Evolutionary conservation across 2,797 vertebrate species (phyloP), one percentile per base, ranked within the genome.

Genomic region (Sebastiscus tertius): DNA sequence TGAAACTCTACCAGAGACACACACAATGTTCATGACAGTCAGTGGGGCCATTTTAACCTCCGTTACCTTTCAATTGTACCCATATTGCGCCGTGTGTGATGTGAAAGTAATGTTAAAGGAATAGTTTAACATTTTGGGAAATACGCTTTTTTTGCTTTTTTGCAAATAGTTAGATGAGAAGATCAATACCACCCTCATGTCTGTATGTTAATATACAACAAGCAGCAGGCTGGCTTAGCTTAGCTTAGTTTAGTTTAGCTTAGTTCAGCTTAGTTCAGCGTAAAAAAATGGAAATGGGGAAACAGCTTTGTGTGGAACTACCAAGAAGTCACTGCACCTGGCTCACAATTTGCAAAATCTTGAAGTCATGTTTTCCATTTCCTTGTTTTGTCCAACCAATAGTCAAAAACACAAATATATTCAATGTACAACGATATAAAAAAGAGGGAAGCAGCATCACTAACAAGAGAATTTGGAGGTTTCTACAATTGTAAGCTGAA

Each of bases 1-100:
- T 56, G 20, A 77, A 80, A 76, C 49, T 63, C 64, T 42, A 62
- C 56, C 55, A 72, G 55, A 82, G 58, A 82, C 63, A 62, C 66
- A 77, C 72, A 73, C 26, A 74, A 72, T 62, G 54, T 66, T 61
- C n/a, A 73, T 16, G 22, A 29, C 26, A 26, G 61, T 79, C 60
- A 55, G 20, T 3, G 39, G 5, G 39, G 18, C 11, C 20, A 69
- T 74, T 86, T 65, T 7, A 60, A 42, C 56, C 27, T 39, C 14
- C 12, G 12, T 31, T 14, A 36, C 4, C 20, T 46, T 68, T 85
- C 14, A 58, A 16, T 6, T 75, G 11, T 4, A 46, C 5, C 39
- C 8, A 75, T 11, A 34, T 39, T 69, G 46, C 14, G 2, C n/a
- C 1, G 6, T 60, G 6, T 36, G 62, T 18, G 14, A 36, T 63